Evolutionary conservation across 1,140 invertebrate species (phyloP), one percentile per base, ranked within the genome.

Genomic region (Caerostris darwini): DNA sequence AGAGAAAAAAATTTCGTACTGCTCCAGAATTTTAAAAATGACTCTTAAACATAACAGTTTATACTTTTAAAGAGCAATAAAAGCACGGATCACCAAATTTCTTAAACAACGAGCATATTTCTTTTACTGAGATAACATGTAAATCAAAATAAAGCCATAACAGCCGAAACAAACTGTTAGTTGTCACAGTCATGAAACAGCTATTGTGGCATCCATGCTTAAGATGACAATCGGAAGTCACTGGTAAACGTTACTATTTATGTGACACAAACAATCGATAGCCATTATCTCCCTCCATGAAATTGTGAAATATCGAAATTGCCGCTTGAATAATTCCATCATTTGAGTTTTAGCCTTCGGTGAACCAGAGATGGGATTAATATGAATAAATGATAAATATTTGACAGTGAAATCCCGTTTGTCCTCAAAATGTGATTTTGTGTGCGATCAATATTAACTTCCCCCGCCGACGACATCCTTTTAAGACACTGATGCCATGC

Each of bases 321-420:
- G 17, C 12, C 61, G 61, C 12, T 14, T 64, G 61, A 64, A 14
- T 64, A 17, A 17, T 64, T 64, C 14, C 61, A 64, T 64, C 61
- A 64, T 12, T 14, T 10, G 8, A 14, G 61, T 64, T 64, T 64
- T 64, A 64, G 12, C 61, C 61, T 12, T 64, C 61, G 14, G 61
- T 64, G 61, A 64, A 64, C 17, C 10, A 17, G 3, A 12, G 61
- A 64, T 12, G 61, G 61, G 10, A 12, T 64, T 14, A 12, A 10
- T 34, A 34, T 17, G 61, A 14, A 64, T 64, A 12, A 17, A 77
- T 77, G 71, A 77, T 77, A 77, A 77, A 77, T 53, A 77, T 77
- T 77, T 77, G 71, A 77, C 71, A 77, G 71, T 77, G 34, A 77
- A 77, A 53, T 77, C 34, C 10, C 50, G 34, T 53, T 53, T 77